These are phyloP conservation scores for Augiades crinisus DNA, from an alignment of 2,888 invertebrate genomes.

Conservation along the genomic window DNA sequence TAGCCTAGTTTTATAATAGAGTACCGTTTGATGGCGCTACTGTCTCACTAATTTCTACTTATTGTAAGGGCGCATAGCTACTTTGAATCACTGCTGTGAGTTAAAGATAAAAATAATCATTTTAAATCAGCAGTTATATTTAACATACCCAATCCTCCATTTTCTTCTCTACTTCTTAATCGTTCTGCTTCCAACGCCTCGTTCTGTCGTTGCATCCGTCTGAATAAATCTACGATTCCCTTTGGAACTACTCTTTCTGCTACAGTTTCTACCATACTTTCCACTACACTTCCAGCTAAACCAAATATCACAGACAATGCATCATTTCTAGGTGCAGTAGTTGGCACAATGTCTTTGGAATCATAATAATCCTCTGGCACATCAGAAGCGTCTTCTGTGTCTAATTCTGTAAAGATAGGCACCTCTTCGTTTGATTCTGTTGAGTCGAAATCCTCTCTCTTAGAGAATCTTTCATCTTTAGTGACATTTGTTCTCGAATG, in stretches of 20 bases:
- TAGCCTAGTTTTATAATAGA: too few relatives aligned
- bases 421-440: slow-evolving; percentile 48
- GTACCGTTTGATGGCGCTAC: too few relatives aligned
- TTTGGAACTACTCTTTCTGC: slow-evolving; percentile 73
- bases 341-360: slow-evolving; percentile 64
- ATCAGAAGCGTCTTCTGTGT: slow-evolving; percentile 53
- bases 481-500: slow-evolving; percentile 35
- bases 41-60: background rate
- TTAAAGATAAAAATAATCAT: too few relatives aligned
- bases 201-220: slow-evolving; percentile 71
- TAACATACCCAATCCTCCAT: slow-evolving; percentile 72
- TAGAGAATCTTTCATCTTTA: slow-evolving; percentile 30
- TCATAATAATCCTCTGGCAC: slow-evolving; percentile 75
- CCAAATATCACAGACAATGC: slow-evolving; percentile 70
- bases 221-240: slow-evolving; percentile 65
- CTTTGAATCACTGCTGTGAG: too few relatives aligned
- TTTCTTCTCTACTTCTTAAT: slow-evolving; percentile 72
- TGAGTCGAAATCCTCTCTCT: slow-evolving; percentile 34
- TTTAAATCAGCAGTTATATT: too few relatives aligned
- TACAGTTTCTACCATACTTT: slow-evolving; percentile 67
- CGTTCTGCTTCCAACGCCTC: slow-evolving; percentile 71
- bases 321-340: slow-evolving; percentile 65
- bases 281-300: slow-evolving; percentile 71
- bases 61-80: too few relatives aligned
- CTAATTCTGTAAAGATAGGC: slow-evolving; percentile 62